Base-by-base conservation (phyloP, 2,113 vertebrate genomes). In the Eubucco bourcierii region DNA sequence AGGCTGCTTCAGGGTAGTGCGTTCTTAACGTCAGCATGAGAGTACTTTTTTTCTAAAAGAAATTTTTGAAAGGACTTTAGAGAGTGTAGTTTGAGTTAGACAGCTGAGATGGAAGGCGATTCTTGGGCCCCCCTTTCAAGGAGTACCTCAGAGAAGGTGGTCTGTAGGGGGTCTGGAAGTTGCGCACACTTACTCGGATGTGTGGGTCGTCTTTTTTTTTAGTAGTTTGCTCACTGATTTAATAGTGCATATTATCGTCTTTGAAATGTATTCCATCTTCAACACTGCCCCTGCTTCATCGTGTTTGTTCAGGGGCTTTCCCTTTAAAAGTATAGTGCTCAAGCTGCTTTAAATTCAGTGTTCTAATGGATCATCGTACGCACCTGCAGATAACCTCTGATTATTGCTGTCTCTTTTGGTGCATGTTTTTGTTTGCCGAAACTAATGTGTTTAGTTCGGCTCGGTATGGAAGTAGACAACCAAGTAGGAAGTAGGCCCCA, bases 21-120 rank as follows among this genome's bases (percentile, higher is more conserved):
- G 53, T 37, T 63, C 52, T 52, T 68, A 44, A 28, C 15, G 31
- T 44, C 15, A 0, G 19, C 1, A 23, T 28, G 74, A 47, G n/a
- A 9, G 18, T 31, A 29, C 29, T 81, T 56, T 34, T 6, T 2
- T 37, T n/a, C 16, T 19, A 0, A 60, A 20, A 6, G 0, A 4
- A 4, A 0, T 65, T 50, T 81, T 44, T 53, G 23, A 27, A 66
- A 53, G 39, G 28, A 25, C 61, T 74, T 63, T 7, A 12, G n/a
- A 19, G 34, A 59, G 23, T 12, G 37, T 70, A 41, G 50, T 65
- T 90, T 31, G 58, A 41, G 10, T 39, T 28, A 37, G 84, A 23
- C 17, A 50, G 25, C 7, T n/a, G 59, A 4, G 31, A 21, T 19
- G 9, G 46, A 18, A 90, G 41, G 72, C 16, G 66, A 74, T 27